A percentile compares a stretch with the other conserved stretches of the same genome.
Evolutionary conservation across 2,888 invertebrate species (phyloP).

Genomic region (Torymus auratus): DNA sequence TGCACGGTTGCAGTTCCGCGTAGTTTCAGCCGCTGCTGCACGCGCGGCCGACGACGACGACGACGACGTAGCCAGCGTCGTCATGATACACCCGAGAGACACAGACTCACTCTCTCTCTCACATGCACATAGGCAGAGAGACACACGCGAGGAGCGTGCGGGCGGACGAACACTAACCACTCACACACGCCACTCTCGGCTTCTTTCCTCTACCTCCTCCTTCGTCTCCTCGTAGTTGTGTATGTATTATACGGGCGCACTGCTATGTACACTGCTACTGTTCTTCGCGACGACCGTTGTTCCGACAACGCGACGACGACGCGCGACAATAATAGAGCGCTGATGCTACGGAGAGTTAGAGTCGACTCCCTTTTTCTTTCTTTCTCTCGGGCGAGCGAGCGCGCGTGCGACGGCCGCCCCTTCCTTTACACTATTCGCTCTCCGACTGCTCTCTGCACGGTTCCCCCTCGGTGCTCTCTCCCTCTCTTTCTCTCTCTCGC

Average conservation of each 20-base stretch:
- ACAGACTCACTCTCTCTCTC: no score
- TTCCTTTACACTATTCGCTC: background rate
- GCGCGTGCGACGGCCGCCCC: background rate
- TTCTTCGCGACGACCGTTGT: background rate
- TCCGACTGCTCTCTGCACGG: background rate
- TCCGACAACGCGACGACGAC: background rate
- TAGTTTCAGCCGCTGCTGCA: background rate
- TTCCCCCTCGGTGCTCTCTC: background rate
- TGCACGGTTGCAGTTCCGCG: slow-evolving; percentile 25
- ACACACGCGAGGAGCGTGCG: no score
- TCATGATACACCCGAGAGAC: slow-evolving; percentile 12
- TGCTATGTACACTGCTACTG: no score
- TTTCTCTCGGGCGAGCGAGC: background rate
- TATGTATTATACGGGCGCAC: no score
- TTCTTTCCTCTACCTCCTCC: no score
- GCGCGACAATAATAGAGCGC: no score
- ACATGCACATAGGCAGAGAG: no score
- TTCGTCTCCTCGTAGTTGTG: no score
- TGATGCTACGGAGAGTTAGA: background rate
- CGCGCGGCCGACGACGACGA: slow-evolving; percentile 10
- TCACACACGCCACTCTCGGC: no score
- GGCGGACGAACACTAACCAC: no score
- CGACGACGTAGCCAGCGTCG: slow-evolving; percentile 7
- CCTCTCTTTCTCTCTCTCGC: slow-evolving; percentile 16
- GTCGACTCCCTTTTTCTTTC: slow-evolving; percentile 54